phyloP scores from a whole-genome alignment of 2,888 invertebrate genomes.

The Hypomecis atomaria region DNA sequence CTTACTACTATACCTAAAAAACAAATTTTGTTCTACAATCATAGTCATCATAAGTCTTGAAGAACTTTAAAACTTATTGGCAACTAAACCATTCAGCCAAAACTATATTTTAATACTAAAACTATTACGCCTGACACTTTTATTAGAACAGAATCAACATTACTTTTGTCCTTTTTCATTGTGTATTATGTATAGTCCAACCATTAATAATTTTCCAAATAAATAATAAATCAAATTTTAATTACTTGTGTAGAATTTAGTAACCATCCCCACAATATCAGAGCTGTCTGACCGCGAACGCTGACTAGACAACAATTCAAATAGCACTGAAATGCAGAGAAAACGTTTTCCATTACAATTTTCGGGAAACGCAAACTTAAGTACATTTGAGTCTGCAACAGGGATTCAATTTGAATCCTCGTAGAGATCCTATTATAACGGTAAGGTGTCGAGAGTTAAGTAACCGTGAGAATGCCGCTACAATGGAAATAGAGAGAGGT shows the following conservation, averaged over 20 bases:
- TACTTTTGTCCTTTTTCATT: too few species aligned
- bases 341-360: slow-evolving; percentile 46
- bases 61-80: too few species aligned
- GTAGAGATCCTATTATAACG: slow-evolving; percentile 79
- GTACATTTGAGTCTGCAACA: slow-evolving; percentile 62
- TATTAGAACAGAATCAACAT: too few species aligned
- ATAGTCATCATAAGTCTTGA: too few species aligned
- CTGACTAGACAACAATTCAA: slow-evolving; percentile 6
- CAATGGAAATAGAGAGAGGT: slow-evolving; percentile 18
- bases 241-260: neutral
- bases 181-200: too few species aligned
- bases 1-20: too few species aligned
- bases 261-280: neutral
- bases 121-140: too few species aligned
- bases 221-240: neutral
- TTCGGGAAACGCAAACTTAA: slow-evolving; percentile 50
- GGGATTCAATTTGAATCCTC: slow-evolving; percentile 76
- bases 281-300: neutral
- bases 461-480: slow-evolving; percentile 67
- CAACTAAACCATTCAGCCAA: too few species aligned
- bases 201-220: neutral
- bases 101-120: too few species aligned
- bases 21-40: too few species aligned
- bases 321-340: slow-evolving; percentile 1
- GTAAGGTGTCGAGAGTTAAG: slow-evolving; percentile 78